phyloP scores from a whole-genome alignment of 1,140 invertebrate genomes.

The Lordiphosa stackelbergi region DNA sequence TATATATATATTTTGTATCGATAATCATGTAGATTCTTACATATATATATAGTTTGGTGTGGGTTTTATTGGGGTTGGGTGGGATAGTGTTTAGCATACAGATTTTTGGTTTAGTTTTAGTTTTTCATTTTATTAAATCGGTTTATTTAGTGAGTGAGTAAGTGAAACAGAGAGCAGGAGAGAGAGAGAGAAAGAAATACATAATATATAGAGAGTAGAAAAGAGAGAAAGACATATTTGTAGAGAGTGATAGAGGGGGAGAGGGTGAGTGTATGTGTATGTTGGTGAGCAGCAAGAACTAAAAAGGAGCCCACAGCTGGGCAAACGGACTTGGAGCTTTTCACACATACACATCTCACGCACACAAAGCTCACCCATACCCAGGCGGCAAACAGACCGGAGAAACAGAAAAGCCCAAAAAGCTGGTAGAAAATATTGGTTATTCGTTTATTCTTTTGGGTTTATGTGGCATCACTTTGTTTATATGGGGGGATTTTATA shows the following conservation, averaged over 20 bases:
- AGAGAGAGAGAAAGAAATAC: slow-evolving; percentile 18
- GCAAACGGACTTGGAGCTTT: slow-evolving; percentile 13
- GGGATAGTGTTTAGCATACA: slow-evolving; percentile 53
- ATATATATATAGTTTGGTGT: slow-evolving; percentile 52
- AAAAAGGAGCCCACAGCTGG: slow-evolving; percentile 3
- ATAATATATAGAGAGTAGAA: slow-evolving; percentile 19
- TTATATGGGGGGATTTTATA: background rate
- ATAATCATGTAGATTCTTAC: slow-evolving; percentile 33
- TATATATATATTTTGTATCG: slow-evolving; percentile 40
- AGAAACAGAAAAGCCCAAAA: slow-evolving; percentile 26
- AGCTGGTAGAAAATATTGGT: slow-evolving; percentile 16
- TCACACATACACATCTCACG: slow-evolving; percentile 10
- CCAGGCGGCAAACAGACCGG: slow-evolving; percentile 23
- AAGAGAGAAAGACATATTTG: slow-evolving; percentile 15
- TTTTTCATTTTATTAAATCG: slow-evolving; percentile 41
- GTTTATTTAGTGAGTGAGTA: slow-evolving; percentile 48
- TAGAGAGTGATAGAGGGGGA: slow-evolving; percentile 20
- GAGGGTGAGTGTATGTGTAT: slow-evolving; percentile 34
- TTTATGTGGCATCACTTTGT: background rate
- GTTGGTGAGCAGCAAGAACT: slow-evolving; percentile 36
- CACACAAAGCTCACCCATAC: slow-evolving; percentile 4
- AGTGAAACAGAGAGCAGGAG: slow-evolving; percentile 34
- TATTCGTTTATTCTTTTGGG: slow-evolving; percentile 4
- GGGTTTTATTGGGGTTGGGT: slow-evolving; percentile 33
- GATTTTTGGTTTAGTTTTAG: slow-evolving; percentile 40